Conservation (phyloP, 2,797 vertebrate species). For the Streptopelia turtur region DNA sequence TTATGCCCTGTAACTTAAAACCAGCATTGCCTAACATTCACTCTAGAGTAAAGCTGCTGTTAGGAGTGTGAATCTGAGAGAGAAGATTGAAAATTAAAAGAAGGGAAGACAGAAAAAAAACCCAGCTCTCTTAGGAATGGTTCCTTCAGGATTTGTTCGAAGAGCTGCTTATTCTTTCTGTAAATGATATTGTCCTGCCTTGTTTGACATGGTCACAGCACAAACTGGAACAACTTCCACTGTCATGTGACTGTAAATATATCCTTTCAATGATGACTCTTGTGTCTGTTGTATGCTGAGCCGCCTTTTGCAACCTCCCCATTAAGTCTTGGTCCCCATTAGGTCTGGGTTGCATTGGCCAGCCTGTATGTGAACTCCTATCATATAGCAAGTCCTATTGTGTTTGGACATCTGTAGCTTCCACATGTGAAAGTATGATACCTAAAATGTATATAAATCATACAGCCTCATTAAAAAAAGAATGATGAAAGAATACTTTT, state of each 20-base stretch:
- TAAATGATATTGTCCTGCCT: background rate
- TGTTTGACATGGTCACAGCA: background rate
- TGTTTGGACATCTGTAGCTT: background rate
- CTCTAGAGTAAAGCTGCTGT: background rate
- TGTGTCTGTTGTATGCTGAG: background rate
- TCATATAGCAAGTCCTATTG: background rate
- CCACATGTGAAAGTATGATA: background rate
- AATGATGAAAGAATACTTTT: background rate
- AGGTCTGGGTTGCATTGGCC: background rate
- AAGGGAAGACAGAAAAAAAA: background rate
- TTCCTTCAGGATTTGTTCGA: background rate
- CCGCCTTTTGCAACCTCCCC: background rate
- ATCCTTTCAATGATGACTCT: background rate
- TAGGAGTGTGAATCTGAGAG: background rate
- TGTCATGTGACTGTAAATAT: background rate
- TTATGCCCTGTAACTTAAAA: background rate
- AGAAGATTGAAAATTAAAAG: background rate
- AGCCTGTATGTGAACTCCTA: background rate
- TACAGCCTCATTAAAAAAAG: background rate
- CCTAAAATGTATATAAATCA: background rate
- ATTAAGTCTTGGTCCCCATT: background rate
- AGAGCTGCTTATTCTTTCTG: background rate
- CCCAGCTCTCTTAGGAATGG: background rate
- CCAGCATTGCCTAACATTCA: rapidly evolving
- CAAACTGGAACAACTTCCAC: background rate